Evolutionary conservation across 2,888 invertebrate species (phyloP).

Genomic region (Dryobotodes eremita): DNA sequence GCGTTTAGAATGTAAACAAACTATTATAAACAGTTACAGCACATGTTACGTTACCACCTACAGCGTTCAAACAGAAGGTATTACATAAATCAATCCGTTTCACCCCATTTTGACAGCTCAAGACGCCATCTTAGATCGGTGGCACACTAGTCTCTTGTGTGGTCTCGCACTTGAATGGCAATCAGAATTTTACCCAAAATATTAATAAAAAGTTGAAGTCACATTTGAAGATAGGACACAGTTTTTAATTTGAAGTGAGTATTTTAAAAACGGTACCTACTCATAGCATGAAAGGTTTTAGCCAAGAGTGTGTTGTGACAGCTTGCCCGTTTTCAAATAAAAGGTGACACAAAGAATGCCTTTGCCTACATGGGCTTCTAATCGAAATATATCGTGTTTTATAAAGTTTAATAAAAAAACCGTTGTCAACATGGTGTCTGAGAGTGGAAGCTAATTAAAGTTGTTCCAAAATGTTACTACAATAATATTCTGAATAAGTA

Average conservation of each 20-base stretch:
- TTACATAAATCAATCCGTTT: conserved; percentile 68
- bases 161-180: conserved; percentile 69
- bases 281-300: neutral
- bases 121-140: conserved; percentile 73
- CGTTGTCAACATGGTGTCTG: too few species aligned
- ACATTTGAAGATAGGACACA: neutral
- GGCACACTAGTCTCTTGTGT: conserved; percentile 73
- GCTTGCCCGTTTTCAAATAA: too few species aligned
- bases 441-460: too few species aligned
- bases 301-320: too few species aligned
- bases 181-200: conserved; percentile 33
- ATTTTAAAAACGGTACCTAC: too few species aligned
- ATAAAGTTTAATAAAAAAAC: too few species aligned
- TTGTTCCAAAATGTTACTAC: too few species aligned
- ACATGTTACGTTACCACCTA: conserved; percentile 66
- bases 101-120: conserved; percentile 69
- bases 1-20: conserved; percentile 55
- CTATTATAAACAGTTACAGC: conserved; percentile 40
- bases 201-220: conserved; percentile 24
- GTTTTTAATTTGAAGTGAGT: neutral
- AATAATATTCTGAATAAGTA: too few species aligned
- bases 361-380: too few species aligned
- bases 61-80: conserved; percentile 59
- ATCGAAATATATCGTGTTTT: too few species aligned
- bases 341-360: too few species aligned